These are phyloP conservation scores for Drosophila willistoni DNA, from an alignment of 1,140 invertebrate species.

Conservation along the genomic window DNA sequence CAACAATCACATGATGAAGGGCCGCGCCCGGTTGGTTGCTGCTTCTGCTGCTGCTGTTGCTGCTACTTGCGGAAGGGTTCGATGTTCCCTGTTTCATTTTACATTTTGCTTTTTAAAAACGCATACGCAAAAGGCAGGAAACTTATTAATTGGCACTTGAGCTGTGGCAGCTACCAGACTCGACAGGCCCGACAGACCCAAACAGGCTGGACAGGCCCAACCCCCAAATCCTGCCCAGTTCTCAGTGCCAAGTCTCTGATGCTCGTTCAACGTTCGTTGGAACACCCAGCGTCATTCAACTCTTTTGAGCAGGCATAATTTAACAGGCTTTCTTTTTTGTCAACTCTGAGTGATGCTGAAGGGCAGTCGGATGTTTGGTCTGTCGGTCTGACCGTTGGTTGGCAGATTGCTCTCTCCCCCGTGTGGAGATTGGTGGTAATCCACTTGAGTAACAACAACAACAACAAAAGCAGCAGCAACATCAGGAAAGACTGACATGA, in stretches of 20 bases:
- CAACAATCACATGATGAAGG: slow-evolving; percentile 68
- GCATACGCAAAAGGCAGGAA: slow-evolving; percentile 61
- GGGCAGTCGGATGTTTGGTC: not conserved
- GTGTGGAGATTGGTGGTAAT: slow-evolving; percentile 70
- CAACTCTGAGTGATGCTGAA: slow-evolving; percentile 50
- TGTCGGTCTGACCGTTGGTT: too few species aligned
- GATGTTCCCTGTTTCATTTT: slow-evolving; percentile 13
- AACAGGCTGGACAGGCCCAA: slow-evolving; percentile 19
- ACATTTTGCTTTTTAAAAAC: slow-evolving; percentile 35
- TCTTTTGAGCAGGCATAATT: slow-evolving; percentile 75
- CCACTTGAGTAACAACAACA: slow-evolving; percentile 61
- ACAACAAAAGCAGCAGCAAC: too few species aligned
- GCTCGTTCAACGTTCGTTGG: slow-evolving; percentile 9
- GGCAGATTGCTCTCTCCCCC: slow-evolving; percentile 4
- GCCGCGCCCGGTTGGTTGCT: slow-evolving; percentile 4
- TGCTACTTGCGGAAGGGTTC: slow-evolving; percentile 40
- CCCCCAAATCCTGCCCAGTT: slow-evolving; percentile 20
- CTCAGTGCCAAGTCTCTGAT: not conserved
- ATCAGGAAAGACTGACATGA: slow-evolving; percentile 38
- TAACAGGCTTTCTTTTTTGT: slow-evolving; percentile 63
- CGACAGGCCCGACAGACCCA: not conserved
- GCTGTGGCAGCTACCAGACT: slow-evolving; percentile 43
- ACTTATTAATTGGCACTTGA: slow-evolving; percentile 81
- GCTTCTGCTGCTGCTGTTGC: slow-evolving; percentile 14
- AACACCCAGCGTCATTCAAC: slow-evolving; percentile 49